These are phyloP conservation scores for Caranx ignobilis DNA, from an alignment of 2,113 vertebrate species.

Conservation along the genomic window DNA sequence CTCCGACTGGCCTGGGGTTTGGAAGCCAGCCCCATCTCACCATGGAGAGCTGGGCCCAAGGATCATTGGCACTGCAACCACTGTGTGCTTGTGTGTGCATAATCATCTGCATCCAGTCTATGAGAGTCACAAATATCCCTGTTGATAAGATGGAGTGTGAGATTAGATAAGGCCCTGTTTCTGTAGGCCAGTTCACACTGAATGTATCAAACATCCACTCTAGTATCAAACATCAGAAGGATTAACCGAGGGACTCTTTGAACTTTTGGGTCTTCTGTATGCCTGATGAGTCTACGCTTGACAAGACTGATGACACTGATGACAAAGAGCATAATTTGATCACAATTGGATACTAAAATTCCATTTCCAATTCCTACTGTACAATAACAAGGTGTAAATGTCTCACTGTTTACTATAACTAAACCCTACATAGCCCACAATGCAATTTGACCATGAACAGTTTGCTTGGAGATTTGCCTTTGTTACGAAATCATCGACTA, in stretches of 20 bases:
- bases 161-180: slow-evolving; percentile 29
- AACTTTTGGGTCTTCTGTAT: not conserved
- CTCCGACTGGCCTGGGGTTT: slow-evolving; percentile 63
- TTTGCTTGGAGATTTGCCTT: not conserved
- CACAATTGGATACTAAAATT: slow-evolving; percentile 4
- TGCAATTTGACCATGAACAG: not conserved
- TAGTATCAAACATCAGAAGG: not conserved
- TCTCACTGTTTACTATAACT: not conserved
- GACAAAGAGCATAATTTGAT: not conserved
- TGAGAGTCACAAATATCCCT: slow-evolving; percentile 23
- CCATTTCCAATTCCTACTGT: not conserved
- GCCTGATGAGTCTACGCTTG: not conserved
- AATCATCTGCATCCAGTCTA: slow-evolving; percentile 32
- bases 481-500: not conserved
- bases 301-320: not conserved
- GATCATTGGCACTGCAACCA: slow-evolving; percentile 26
- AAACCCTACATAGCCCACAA: not conserved
- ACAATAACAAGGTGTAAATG: not conserved
- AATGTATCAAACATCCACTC: not conserved
- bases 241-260: slow-evolving; percentile 18
- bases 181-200: not conserved
- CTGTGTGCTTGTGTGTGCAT: slow-evolving; percentile 25
- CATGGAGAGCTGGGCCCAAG: slow-evolving; percentile 44
- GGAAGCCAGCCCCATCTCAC: slow-evolving; percentile 57
- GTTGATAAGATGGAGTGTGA: slow-evolving; percentile 19